phyloP scores from a whole-genome alignment of 2,797 vertebrate genomes.

The Columba guinea region DNA sequence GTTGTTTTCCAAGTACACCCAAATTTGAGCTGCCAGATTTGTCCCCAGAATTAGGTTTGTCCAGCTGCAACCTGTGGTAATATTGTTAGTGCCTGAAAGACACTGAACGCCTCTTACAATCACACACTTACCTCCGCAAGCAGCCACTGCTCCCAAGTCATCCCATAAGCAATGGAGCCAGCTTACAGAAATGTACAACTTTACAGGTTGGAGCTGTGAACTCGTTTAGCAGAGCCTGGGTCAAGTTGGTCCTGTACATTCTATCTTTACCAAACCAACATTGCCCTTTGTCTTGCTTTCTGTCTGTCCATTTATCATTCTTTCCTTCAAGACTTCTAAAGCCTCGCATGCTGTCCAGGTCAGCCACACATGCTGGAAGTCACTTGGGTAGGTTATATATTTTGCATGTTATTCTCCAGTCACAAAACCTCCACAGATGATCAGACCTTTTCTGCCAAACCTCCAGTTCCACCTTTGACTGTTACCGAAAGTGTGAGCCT shows the following conservation, averaged over 20 bases:
- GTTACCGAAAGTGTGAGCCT: neutral
- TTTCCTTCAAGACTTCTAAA: neutral
- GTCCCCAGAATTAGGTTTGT: neutral
- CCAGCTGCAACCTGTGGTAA: neutral
- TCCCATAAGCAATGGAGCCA: neutral
- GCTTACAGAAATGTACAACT: neutral
- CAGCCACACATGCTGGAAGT: neutral
- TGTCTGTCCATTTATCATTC: neutral
- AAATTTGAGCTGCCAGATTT: neutral
- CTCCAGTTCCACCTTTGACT: fast-evolving
- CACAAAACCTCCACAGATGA: neutral
- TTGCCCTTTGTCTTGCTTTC: neutral
- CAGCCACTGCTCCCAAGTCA: neutral
- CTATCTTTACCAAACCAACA: neutral
- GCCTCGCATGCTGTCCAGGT: neutral
- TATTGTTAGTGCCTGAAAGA: neutral
- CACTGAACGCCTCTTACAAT: neutral
- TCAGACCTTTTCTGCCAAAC: neutral
- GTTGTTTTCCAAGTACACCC: neutral
- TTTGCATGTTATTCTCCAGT: neutral
- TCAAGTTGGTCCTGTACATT: neutral
- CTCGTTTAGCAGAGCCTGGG: neutral
- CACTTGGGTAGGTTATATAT: neutral
- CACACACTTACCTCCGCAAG: neutral
- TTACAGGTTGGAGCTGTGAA: neutral